Base-by-base conservation (phyloP, 1,140 invertebrate species). In the Caenorhabditis remanei region DNA sequence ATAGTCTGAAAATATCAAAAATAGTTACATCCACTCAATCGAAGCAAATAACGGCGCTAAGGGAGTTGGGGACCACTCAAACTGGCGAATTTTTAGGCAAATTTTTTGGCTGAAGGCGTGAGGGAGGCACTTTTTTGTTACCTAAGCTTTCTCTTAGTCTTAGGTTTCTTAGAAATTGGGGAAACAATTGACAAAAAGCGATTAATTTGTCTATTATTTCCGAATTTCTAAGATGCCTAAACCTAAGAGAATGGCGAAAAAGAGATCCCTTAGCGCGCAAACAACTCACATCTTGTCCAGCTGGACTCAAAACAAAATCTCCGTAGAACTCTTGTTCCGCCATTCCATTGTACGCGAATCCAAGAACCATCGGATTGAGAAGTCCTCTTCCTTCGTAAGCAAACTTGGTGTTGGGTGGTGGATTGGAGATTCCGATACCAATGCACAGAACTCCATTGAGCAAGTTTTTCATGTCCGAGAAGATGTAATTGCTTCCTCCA, bases 301-400 rank as follows among this genome's bases (percentile, higher is more conserved):
- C 46, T 2, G 43, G 32, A 24, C 14, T 50, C 14, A 89, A 84
- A 32, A 83, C 19, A 63, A 87, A 89, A 58, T 89, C 89, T 14
- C 89, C 89, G 13, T 84, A 43, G 40, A 87, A 89, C 24, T 89
- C 88, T n/a, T 87, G 85, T 16, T 46, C 71, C 0, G 14, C 7
- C 21, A 21, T 85, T 41, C 13, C 24, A 53, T 85, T 85, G 63
- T 40, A n/a, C 8, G 84, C 32, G 43, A 67, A 85, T 21, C 84
- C 84, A 13, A 67, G n/a, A 13, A 85, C 48, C 7, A 41, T 46
- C 4, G 61, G 61, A 9, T 50, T 56, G 8, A 48, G 41, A 56
- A 61, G 7, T 2, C 21, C 19, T 71, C 8, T 40, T 4, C 48
- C 14, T 40, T 61, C 61, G 9, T 40, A 4, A n/a, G 40, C 11